phyloP scores from a whole-genome alignment of 2,113 vertebrate species.

The Thinocorus orbignyianus region DNA sequence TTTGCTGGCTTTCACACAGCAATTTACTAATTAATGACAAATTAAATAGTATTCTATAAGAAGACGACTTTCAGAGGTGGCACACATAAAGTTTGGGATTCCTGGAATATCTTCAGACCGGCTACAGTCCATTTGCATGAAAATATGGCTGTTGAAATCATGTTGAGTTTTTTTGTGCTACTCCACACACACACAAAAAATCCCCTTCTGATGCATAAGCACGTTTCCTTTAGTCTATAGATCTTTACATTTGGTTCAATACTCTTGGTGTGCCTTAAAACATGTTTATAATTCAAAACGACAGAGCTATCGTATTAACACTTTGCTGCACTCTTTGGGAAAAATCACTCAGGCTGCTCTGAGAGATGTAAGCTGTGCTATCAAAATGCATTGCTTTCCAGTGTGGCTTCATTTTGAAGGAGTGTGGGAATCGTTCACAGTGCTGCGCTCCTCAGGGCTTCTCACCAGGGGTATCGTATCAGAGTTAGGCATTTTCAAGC shows the following conservation, averaged over 20 bases:
- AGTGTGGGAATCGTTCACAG: background rate
- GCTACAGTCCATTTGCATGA: constrained; percentile 50
- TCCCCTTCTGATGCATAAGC: background rate
- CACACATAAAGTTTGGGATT: constrained; percentile 39
- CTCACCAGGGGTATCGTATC: background rate
- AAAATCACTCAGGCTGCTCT: background rate
- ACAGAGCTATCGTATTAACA: background rate
- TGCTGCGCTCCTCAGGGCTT: background rate
- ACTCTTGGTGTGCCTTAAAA: constrained; percentile 18
- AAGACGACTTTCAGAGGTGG: constrained; percentile 44
- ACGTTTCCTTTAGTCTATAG: background rate
- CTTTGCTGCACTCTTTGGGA: constrained; percentile 6
- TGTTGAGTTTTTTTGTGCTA: background rate
- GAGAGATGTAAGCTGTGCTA: background rate
- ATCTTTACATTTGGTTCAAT: constrained; percentile 36
- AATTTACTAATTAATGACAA: constrained; percentile 75
- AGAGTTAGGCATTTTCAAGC: background rate
- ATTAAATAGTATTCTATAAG: constrained; percentile 70
- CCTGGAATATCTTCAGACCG: constrained; percentile 41
- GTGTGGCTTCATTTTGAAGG: background rate
- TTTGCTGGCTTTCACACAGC: constrained; percentile 62
- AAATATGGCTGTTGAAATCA: constrained; percentile 47
- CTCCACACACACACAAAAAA: background rate
- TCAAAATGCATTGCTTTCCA: background rate
- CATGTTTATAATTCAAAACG: constrained; percentile 5